Evolutionary conservation across 37 sponge, comb jelly and placozoan genomes (phyloP), one percentile per base, ranked within the genome.

Genomic region (Mnemiopsis leidyi): DNA sequence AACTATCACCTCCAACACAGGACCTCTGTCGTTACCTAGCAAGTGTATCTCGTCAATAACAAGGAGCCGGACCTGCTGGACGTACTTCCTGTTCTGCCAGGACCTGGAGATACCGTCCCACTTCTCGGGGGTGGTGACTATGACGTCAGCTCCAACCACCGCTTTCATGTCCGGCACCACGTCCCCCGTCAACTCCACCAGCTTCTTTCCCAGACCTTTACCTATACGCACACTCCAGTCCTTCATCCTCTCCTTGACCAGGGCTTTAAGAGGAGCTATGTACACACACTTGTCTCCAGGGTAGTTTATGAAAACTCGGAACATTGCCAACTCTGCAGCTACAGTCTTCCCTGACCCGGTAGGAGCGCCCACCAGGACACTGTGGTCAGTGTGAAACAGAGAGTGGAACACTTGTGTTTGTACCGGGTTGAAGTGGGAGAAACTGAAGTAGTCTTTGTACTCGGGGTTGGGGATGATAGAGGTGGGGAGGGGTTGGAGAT

Each of bases 61-160:
- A 24, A 98, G 83, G 38, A 98, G 92, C 32, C 95, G 36, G 93
- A 98, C 95, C 0, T 96, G 33, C 68, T 94, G 94, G 23, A 95
- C 95, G 77, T 97, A 96, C 67, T 93, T 94, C 88, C 99, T 94
- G 69, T 93, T 98, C 94, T 98, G 99, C 99, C 99, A 98, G 93
- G 97, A 96, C 28, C 99, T 69, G 37, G 95, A 95, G 67, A 98
- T 96, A 16, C 99, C 97, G 77, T 98, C 99, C 99, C 99, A 98
- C 94, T 98, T 98, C 93, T 98, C 99, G n/a, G 99, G 99, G 30
- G 99, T 98, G 31, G 99, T 98, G 9, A 98, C 97, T 23, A 98
- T 98, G 92, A 98, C 93, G 92, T 98, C 99, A 93, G 99, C 95
- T 16, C 26, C 34, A 34, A 93, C 95, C 26, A 98, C 96, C 39